Evolutionary conservation across 2,113 vertebrate genomes (phyloP), one percentile per base, ranked within the genome.

Genomic region (Psittacus erithacus): DNA sequence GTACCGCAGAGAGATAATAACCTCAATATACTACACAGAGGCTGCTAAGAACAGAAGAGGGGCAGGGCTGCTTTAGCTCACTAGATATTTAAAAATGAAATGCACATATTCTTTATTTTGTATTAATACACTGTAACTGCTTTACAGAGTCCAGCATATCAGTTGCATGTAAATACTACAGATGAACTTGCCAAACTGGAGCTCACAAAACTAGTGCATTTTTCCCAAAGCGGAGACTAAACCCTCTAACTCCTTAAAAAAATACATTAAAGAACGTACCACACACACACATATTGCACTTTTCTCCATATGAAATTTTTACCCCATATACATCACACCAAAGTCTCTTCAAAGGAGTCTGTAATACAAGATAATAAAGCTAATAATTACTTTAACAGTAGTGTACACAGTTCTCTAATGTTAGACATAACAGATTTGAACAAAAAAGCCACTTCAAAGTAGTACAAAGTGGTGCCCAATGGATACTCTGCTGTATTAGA

Each of bases 251-350:
- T 96, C 91, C 93, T 97, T 97, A 96, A 97, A 97, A 97, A 95
- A 97, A 94, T 96, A 97, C 94, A 97, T 94, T 97, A 94, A 97
- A 96, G 96, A 97, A 97, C 96, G 93, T 97, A 98, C 98, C 98
- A 98, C 97, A 93, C 96, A 82, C 94, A 98, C 92, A 96, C 93
- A 91, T 96, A 98, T 98, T 98, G 98, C 98, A 98, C 98, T 98
- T 98, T 92, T 97, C 97, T 98, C 97, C 77, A 65, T 97, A 94
- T 97, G 96, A 97, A 97, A 95, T 95, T 94, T 91, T 97, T 97
- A 96, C 97, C 97, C 97, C 97, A 93, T 15, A 50, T 96, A 97
- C 96, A 90, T 94, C 91, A 96, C 94, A 97, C 97, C 97, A 93
- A 98, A 97, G 97, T 97, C 97, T 97, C 97, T 98, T 96, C 97